Percentiles rank a stretch among this genome's conserved stretches.
phyloP scores from a whole-genome alignment of 2,797 vertebrate genomes.

The Tachyglossus aculeatus region DNA sequence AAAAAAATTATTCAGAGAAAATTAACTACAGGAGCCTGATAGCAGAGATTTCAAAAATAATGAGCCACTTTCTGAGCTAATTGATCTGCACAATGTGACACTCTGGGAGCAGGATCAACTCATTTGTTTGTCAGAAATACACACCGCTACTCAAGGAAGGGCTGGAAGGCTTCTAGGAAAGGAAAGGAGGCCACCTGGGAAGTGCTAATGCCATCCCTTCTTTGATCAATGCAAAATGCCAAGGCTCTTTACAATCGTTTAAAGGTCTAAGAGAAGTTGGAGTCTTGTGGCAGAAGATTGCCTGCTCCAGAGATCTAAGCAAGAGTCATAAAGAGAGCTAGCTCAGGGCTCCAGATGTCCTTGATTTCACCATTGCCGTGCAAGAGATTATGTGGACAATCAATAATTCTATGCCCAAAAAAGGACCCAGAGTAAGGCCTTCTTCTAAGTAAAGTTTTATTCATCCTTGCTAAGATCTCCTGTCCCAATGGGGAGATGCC shows the following conservation, averaged over 20 bases:
- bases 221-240: constrained; percentile 11
- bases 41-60: constrained; percentile 37
- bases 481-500: no score
- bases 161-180: not conserved
- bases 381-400: not conserved
- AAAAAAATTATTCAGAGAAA: constrained; percentile 10
- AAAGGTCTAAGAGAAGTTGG: not conserved
- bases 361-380: not conserved
- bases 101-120: not conserved
- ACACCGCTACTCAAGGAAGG: not conserved
- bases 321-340: no score
- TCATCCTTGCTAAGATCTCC: not conserved
- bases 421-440: not conserved
- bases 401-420: not conserved
- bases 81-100: not conserved
- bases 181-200: not conserved
- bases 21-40: not conserved
- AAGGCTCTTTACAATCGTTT: not conserved
- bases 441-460: not conserved
- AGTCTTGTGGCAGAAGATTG: not conserved
- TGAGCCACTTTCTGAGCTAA: constrained; percentile 30
- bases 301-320: not conserved
- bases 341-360: not conserved
- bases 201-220: not conserved
- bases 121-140: not conserved